phyloP scores from a whole-genome alignment of 2,888 invertebrate genomes.

The Prosopocoilus inquinatus region DNA sequence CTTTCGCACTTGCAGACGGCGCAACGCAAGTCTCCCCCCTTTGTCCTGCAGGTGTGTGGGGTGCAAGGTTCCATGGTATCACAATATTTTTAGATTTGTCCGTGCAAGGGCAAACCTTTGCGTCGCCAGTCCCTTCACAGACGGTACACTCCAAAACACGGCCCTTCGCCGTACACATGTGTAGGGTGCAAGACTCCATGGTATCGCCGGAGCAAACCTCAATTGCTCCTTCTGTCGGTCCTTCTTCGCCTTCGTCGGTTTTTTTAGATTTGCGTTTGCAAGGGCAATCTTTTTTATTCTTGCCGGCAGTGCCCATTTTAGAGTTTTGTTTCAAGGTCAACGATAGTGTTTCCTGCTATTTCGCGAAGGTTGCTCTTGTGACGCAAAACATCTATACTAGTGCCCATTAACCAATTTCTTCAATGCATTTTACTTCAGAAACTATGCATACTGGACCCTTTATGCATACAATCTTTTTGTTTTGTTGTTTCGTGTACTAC shows the following conservation, averaged over 20 bases:
- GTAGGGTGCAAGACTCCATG: constrained; percentile 12
- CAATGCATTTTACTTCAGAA: too few relatives aligned
- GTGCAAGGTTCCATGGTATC: constrained; percentile 11
- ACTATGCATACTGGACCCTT: too few relatives aligned
- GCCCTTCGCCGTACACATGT: constrained; percentile 18
- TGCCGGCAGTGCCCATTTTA: not conserved
- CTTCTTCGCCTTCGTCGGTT: not conserved
- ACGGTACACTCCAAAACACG: constrained; percentile 15
- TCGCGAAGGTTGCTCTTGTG: too few relatives aligned
- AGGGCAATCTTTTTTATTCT: constrained; percentile 10
- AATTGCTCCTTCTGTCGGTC: too few relatives aligned
- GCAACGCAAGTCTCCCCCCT: constrained; percentile 13
- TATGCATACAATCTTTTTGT: too few relatives aligned
- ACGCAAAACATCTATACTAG: too few relatives aligned
- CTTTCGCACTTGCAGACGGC: constrained; percentile 3
- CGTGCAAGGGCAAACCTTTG: not conserved
- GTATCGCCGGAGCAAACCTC: constrained; percentile 2
- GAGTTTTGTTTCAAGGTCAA: too few relatives aligned
- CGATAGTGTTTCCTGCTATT: too few relatives aligned
- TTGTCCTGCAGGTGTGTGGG: constrained; percentile 8
- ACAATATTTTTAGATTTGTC: too few relatives aligned
- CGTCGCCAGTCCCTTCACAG: constrained; percentile 7
- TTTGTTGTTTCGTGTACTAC: too few relatives aligned
- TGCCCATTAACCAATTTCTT: too few relatives aligned
- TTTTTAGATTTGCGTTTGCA: not conserved